Conservation (phyloP, 2,888 invertebrate genomes). For the Alcis repandata region DNA sequence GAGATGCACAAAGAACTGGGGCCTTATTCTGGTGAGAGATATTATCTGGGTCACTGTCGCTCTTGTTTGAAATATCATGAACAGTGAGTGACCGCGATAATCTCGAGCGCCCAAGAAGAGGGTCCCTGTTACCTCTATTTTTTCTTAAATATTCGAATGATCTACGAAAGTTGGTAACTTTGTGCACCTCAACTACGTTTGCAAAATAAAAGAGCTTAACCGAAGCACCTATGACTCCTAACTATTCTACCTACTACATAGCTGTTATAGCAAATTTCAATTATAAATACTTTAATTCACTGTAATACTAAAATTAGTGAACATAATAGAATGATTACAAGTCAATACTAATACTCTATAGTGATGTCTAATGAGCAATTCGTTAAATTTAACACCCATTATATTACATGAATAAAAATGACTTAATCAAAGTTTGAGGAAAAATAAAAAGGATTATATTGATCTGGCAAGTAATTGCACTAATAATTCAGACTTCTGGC, state of each 20-base stretch:
- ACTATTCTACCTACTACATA: conserved; percentile 46
- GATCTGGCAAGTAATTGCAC: too few relatives aligned
- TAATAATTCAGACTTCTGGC: too few relatives aligned
- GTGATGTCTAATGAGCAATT: conserved; percentile 39
- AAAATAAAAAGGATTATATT: too few relatives aligned
- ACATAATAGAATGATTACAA: conserved; percentile 4
- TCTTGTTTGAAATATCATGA: too few relatives aligned
- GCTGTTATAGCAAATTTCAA: conserved; percentile 49
- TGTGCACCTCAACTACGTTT: conserved; percentile 46
- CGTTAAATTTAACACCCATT: conserved; percentile 9
- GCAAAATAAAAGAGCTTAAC: conserved; percentile 69
- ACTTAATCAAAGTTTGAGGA: neutral
- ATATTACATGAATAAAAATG: neutral
- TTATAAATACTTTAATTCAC: neutral
- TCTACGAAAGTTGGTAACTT: neutral
- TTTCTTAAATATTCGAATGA: neutral
- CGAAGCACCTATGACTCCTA: conserved; percentile 72
- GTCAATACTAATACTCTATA: conserved; percentile 11
- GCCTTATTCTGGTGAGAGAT: too few relatives aligned
- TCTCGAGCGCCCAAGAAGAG: too few relatives aligned
- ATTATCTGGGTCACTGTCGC: too few relatives aligned
- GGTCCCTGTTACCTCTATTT: neutral
- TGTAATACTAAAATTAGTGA: conserved; percentile 8
- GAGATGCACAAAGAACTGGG: conserved; percentile 7
- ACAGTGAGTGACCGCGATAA: too few relatives aligned